Evolutionary conservation across 2,113 vertebrate species (phyloP), one percentile per base, ranked within the genome.

Genomic region (Phylloscopus trochilus): DNA sequence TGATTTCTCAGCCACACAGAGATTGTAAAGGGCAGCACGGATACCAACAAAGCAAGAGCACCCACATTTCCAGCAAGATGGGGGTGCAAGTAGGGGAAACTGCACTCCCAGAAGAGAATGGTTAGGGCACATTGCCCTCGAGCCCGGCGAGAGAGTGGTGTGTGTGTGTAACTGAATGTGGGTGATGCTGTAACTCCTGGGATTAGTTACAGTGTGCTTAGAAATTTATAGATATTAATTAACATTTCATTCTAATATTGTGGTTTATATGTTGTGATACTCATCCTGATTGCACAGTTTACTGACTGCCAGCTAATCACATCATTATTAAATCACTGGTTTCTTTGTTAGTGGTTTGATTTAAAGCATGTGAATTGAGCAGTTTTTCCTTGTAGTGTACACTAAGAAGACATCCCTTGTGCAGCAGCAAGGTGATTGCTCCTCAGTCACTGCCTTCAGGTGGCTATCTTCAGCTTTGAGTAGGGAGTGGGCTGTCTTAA

Each of bases 91-190:
- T 9, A 53, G 17, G 37, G 17, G 31, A 74, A 66, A 60, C 11
- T 69, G 22, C 10, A 4, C 6, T 62, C 17, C 20, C 13, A 26
- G 46, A 66, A n/a, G 15, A 44, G 30, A 47, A 39, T 51, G 19
- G 6, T 68, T 19, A 64, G 33, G n/a, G 12, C 18, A 73, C 0
- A 0, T 56, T 72, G 23, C 31, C 58, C 19, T 52, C 0, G 0
- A 76, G 35, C 18, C 20, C 26, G 39, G 21, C 69, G 15, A 44
- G 53, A 74, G 6, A 23, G 33, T 76, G 35, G 31, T 49, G 16
- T 64, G 14, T 1, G 0, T 31, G 13, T 47, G 41, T 18, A 10
- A 62, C 15, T 31, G 67, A 15, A 41, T 12, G 15, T 10, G 15
- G 26, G 9, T 6, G 6, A 12, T 27, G 15, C 16, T 87, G 14